Conservation (phyloP, 2,888 invertebrate species). For the Chydorus sphaericus region DNA sequence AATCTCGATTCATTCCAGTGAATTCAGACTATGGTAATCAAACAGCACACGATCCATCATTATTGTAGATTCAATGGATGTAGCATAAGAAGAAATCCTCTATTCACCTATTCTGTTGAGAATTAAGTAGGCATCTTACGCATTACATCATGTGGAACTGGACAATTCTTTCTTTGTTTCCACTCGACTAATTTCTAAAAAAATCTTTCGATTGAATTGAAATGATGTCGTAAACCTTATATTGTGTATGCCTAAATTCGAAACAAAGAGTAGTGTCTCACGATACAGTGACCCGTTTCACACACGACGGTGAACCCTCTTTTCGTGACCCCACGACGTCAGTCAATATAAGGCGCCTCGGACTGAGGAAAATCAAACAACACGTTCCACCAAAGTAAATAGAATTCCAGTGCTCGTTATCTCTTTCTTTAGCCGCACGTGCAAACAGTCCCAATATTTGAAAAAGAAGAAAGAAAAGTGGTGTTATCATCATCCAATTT, state of each 20-base stretch:
- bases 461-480: background rate
- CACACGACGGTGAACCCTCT: background rate
- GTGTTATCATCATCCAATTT: background rate
- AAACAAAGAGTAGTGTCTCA: background rate
- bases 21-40: background rate
- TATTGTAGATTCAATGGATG: too few species aligned
- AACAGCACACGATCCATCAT: background rate
- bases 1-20: background rate
- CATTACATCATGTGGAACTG: too few species aligned
- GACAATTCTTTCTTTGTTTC: too few species aligned
- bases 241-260: too few species aligned
- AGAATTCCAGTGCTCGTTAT: too few species aligned
- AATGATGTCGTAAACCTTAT: too few species aligned
- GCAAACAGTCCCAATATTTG: background rate
- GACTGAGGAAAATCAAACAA: background rate
- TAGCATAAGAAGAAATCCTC: too few species aligned
- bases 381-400: background rate
- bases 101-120: too few species aligned
- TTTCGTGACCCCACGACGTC: background rate
- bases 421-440: too few species aligned
- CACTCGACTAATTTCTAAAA: too few species aligned
- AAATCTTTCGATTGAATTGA: too few species aligned
- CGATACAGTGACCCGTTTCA: conserved; percentile 12
- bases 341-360: background rate
- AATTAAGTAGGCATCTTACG: too few species aligned